Evolutionary conservation across 1,140 invertebrate species (phyloP), one percentile per base, ranked within the genome.

Genomic region (Nephotettix cincticeps): DNA sequence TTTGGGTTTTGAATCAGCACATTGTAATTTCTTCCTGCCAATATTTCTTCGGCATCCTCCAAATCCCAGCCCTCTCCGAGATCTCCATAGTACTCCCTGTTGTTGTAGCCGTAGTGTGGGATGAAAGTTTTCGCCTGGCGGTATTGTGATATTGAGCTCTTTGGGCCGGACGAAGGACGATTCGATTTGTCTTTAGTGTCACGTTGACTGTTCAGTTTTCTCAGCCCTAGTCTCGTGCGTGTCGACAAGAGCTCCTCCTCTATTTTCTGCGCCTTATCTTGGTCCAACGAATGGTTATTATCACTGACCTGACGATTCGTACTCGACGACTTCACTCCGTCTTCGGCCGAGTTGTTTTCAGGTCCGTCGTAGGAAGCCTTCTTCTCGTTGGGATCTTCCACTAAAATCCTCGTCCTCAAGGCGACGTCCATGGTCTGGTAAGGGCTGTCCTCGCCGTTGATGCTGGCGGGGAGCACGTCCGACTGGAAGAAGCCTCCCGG

Each of bases 361-460:
- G 21, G 1, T 6, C 11, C 25, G 23, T 61, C 56, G 23, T 25
- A 14, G 11, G 23, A 9, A 4, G 56, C 6, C 25, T 61, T 61
- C 56, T 61, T 61, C 25, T 61, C 56, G 56, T 61, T 61, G 25
- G 56, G 56, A 29, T 61, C 56, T 25, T 61, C 56, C 27, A 61
- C 56, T 11, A 61, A 23, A 27, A 61, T 27, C 9, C 56, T 23
- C 9, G 56, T 61, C 56, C 56, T 25, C 27, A 61, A 61, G 14
- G 56, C 56, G 6, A 61, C 56, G 28, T 61, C 56, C 56, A 61
- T 61, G 9, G 56, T 61, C 25, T 25, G 56, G 21, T 25, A 9
- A 6, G 6, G 21, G 2, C 23, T 6, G 9, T 11, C 25, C 6
- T 61, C 56, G 28, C 25, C 25, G 21, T 61, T 25, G 1, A 29